These are phyloP conservation scores for Pachyseris speciosa DNA, from an alignment of 64 coral and sea anemone species.

Conservation along the genomic window DNA sequence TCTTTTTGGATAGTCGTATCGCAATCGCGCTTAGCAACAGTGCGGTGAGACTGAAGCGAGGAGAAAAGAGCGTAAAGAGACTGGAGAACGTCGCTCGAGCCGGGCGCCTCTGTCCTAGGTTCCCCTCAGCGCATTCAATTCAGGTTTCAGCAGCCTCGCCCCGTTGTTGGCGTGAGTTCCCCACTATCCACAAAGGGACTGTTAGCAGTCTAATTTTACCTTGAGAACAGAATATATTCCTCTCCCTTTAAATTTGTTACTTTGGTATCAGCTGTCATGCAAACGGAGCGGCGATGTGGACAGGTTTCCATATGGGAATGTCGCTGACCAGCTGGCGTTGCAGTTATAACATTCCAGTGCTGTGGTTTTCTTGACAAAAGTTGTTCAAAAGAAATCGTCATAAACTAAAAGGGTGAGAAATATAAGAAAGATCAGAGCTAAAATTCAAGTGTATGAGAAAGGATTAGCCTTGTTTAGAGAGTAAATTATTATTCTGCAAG, in stretches of 20 bases:
- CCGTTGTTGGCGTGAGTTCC: not conserved
- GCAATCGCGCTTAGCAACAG: too few relatives aligned
- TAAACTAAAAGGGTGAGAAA: not conserved
- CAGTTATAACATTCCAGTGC: constrained; percentile 8
- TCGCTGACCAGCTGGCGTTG: not conserved
- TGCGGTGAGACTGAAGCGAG: too few relatives aligned
- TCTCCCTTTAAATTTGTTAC: constrained; percentile 10
- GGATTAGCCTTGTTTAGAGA: too few relatives aligned
- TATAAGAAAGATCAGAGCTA: too few relatives aligned
- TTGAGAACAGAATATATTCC: not conserved
- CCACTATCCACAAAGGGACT: not conserved
- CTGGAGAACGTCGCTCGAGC: too few relatives aligned
- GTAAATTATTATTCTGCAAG: too few relatives aligned
- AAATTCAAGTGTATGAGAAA: too few relatives aligned
- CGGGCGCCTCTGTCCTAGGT: too few relatives aligned
- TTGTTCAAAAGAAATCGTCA: not conserved
- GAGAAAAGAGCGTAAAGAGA: too few relatives aligned
- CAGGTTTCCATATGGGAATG: constrained; percentile 15
- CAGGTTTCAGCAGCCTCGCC: too few relatives aligned
- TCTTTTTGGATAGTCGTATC: too few relatives aligned
- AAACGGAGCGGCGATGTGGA: not conserved
- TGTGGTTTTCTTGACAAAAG: not conserved
- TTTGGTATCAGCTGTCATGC: not conserved
- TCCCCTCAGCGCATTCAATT: too few relatives aligned
- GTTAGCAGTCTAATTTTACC: not conserved